Base-by-base conservation (phyloP, 1,140 invertebrate species). In the Drosophila subobscura region DNA sequence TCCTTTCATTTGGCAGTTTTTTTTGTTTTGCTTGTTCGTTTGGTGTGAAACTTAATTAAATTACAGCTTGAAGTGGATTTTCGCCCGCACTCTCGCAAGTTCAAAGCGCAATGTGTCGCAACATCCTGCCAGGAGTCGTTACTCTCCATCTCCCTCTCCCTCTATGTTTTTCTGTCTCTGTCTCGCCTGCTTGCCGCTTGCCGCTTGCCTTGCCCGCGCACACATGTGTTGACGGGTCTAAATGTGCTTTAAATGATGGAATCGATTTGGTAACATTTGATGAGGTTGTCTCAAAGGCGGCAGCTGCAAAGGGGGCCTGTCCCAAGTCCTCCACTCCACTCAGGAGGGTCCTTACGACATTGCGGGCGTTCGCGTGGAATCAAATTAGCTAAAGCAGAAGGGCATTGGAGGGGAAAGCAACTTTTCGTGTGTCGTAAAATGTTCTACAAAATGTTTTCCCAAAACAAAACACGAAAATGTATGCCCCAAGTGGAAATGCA, bases 241-340 rank as follows among this genome's bases (percentile, higher is more conserved):
- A 37, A 77, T 77, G 68, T 64, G 72, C 72, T 64, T 76, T 76
- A 77, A 77, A 77, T 77, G 74, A 49, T 58, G 64, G 57, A 61
- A 77, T 77, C 72, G 74, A 77, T 77, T 77, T 76, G 72, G 64
- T 61, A 53, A 61, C 73, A 76, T 76, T 76, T 76, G 55, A 75
- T 75, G 72, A 76, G 71, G 40, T 76, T 75, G 71, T 76, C 55
- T 64, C 71, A 51, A 20, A 27, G 59, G 58, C 72, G 53, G 49
- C 61, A 66, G 47, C 72, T 66, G 72, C 49, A 41, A 67, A 67
- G 52, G 14, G 33, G 7, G 22, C 4, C 0, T 25, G 16, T 61
- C 65, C 49, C 16, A 20, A 0, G 16, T 29, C 5, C 37, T 23
- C 45, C 16, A 12, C 4, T n/a, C 14, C 20, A 2, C 8, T 50